Evolutionary conservation across 2,888 invertebrate genomes (phyloP).

Genomic region (Hylaea fasciaria): DNA sequence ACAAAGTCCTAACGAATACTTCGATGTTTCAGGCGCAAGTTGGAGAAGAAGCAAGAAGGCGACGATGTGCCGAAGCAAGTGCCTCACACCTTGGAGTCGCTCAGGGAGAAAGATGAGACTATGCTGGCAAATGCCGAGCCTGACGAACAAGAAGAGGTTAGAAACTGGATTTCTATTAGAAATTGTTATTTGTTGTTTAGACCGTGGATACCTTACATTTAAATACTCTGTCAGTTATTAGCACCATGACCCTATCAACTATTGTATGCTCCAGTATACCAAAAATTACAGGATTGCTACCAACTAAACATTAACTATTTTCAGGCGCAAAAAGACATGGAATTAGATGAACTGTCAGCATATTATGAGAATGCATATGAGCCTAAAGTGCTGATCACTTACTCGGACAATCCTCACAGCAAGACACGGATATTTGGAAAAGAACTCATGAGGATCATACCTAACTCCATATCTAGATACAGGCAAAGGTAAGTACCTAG

Average conservation of each 20-base stretch:
- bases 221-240: no score
- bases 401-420: constrained; percentile 94
- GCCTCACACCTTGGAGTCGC: constrained; percentile 97
- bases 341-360: constrained; percentile 93
- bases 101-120: constrained; percentile 96
- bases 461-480: constrained; percentile 94
- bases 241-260: no score
- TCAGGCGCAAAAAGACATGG: constrained; percentile 88
- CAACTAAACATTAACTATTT: constrained; percentile 30
- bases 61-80: constrained; percentile 78
- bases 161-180: constrained; percentile 36
- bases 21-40: constrained; percentile 67
- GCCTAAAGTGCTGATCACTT: constrained; percentile 98
- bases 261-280: no score
- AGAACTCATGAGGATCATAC: constrained; percentile 95
- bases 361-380: constrained; percentile 94
- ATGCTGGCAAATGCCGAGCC: constrained; percentile 90
- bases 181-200: constrained; percentile 1
- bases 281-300: no score
- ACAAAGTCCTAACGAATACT: constrained; percentile 19
- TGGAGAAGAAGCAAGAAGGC: constrained; percentile 80
- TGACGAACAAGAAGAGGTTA: constrained; percentile 90
- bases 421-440: constrained; percentile 97
- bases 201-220: no score
- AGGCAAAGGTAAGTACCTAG: constrained; percentile 84